Evolutionary conservation across 2,113 vertebrate genomes (phyloP).

Genomic region (Cyphomyrus plagiostoma): DNA sequence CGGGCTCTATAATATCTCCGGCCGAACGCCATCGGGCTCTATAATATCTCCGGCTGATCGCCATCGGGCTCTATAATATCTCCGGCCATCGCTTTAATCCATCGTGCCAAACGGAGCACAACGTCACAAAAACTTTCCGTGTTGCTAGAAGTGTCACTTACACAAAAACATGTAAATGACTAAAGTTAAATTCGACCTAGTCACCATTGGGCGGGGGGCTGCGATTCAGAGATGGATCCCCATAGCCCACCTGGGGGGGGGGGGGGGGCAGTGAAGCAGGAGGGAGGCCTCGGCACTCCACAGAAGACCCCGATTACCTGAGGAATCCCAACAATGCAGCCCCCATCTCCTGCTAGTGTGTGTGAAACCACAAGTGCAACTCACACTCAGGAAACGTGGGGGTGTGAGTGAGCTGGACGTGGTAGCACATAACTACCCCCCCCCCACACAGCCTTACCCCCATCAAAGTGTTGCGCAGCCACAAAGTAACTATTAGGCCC

Average conservation of each 20-base stretch:
- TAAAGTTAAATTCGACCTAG: background rate
- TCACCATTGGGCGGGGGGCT: background rate
- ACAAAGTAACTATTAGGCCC: background rate
- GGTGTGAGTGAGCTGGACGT: slow-evolving; percentile 19
- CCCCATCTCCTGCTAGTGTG: slow-evolving; percentile 65
- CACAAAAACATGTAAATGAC: background rate
- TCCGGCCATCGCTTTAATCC: background rate
- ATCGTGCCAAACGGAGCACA: background rate
- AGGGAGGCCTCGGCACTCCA: slow-evolving; percentile 17
- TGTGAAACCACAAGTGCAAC: slow-evolving; percentile 69
- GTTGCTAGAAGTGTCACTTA: background rate
- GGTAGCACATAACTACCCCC: background rate
- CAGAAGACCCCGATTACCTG: slow-evolving; percentile 64
- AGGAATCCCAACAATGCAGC: slow-evolving; percentile 77
- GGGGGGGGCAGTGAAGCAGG: background rate
- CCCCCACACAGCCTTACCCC: background rate
- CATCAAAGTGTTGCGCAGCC: background rate
- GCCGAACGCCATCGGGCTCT: too few relatives aligned
- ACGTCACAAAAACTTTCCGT: background rate
- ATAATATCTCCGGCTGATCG: too few relatives aligned
- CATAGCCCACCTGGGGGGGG: background rate
- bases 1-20: too few relatives aligned
- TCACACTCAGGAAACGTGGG: slow-evolving; percentile 19
- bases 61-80: background rate
- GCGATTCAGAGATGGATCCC: background rate